Evolutionary conservation across 2,797 vertebrate species (phyloP).

Genomic region (Fistularia tabacaria): DNA sequence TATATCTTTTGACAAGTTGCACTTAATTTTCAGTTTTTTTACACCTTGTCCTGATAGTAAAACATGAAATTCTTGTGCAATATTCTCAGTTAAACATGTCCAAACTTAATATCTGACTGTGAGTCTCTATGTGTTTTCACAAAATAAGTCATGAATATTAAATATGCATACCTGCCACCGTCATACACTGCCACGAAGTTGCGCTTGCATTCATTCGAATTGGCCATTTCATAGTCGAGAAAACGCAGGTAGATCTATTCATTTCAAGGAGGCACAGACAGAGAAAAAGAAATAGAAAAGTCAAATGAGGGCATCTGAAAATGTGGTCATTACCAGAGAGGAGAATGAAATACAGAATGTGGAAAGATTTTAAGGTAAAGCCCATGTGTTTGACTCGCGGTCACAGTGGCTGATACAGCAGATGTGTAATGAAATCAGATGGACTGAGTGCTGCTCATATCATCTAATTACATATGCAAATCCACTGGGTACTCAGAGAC

Average conservation of each 20-base stretch:
- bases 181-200: constrained; percentile 99
- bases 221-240: constrained; percentile 98
- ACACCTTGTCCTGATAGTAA: too few relatives aligned
- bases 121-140: too few relatives aligned
- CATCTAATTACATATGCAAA: constrained; percentile 49
- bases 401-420: constrained; percentile 32
- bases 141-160: background rate
- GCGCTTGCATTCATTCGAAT: constrained; percentile 97
- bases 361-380: constrained; percentile 11
- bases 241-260: constrained; percentile 94
- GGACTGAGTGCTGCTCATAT: constrained; percentile 43
- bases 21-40: too few relatives aligned
- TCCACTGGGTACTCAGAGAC: constrained; percentile 39
- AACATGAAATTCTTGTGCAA: too few relatives aligned
- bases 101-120: too few relatives aligned
- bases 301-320: constrained; percentile 13
- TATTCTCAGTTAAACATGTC: too few relatives aligned
- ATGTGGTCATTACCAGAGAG: constrained; percentile 6
- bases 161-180: constrained; percentile 78
- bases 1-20: too few relatives aligned
- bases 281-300: constrained; percentile 8
- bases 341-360: constrained; percentile 1
- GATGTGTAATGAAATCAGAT: constrained; percentile 48
- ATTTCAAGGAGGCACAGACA: constrained; percentile 5
- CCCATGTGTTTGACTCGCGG: constrained; percentile 30